Evolutionary conservation across 2,888 invertebrate genomes (phyloP), one percentile per base, ranked within the genome.

Genomic region (Dynastes hyllus): DNA sequence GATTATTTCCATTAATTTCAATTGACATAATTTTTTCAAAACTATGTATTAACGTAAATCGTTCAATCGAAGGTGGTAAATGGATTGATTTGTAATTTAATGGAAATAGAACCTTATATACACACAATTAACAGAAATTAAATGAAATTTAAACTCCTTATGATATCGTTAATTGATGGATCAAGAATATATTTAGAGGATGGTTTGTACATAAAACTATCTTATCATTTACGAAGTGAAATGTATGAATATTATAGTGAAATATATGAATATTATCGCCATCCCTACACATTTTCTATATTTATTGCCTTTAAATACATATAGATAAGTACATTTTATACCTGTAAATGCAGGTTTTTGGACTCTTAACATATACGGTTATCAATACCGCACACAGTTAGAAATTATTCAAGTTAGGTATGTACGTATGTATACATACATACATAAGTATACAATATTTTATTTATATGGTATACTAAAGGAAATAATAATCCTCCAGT

Each of bases 271-370:
- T 69, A 69, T 80, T 81, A 80, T 78, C 79, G 80, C 82, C 82
- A 82, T 82, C 82, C 80, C 82, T 82, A 81, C 82, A 76, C 67
- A 79, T 79, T 82, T 29, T 78, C 32, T 71, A 16, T 67, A 58
- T 58, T 77, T 77, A 73, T 61, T 73, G 61, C 73, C 77, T 77
- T 67, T 27, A 51, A 67, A 75, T 53, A 53, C 51, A 55, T 73
- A 78, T 55, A 73, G n/a, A 58, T 73, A 37, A 32, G 32, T 37
- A 73, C 40, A 71, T 71, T 6, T 16, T 67, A 80, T 80, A 79
- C 82, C 82, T 81, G 80, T 78, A 78, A 73, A 78, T 40, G 55
- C 61, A 45, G 61, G 63, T 75, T 27, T 40, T 78, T 75, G 22
- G 29, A 69, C 69, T 50, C 45, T 69, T 16, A 45, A 9, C 50